Evolutionary conservation across 2,113 vertebrate genomes (phyloP), one percentile per base, ranked within the genome.

Genomic region (western clawed frog (Xenopus tropicalis)): DNA sequence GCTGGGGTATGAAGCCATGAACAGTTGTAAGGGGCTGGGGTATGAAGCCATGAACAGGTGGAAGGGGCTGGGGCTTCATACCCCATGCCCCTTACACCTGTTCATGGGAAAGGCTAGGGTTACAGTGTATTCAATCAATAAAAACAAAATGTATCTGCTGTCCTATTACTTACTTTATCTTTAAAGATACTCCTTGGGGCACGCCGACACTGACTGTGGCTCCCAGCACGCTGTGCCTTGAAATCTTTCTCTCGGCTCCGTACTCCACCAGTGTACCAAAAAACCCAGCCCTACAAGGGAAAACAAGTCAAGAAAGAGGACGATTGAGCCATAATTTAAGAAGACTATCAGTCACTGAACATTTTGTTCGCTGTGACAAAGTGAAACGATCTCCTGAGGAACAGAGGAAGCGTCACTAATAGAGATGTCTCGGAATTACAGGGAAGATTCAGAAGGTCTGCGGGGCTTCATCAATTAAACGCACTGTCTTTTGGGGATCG

Each of bases 181-280:
- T 98, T 82, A 99, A 86, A 22, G 96, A 95, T 61, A 99, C 93
- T 8, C 97, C 97, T 84, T 98, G 97, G 0, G 97, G 97, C 37
- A 98, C 91, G 46, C 97, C 97, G 1, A 99, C 76, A 46, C 97
- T 98, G 88, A 99, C 93, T 0, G 95, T 92, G 4, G 96, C 97
- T 44, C 97, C 97, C 21, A 99, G 79, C 66, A 98, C 66, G 4
- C 97, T 98, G 91, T 99, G 97, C 61, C 94, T 90, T 83, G 96
- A 99, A 85, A 99, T 98, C 87, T 97, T 98, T 84, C 96, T 90
- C 82, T 99, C 97, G 0, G 95, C 97, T 1, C 97, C 97, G 0
- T 99, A 99, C 77, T 99, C 97, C 42, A 98, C 88, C 79, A 99
- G 89, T 0, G 95, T 96, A 73, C 97, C 97, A 62, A 99, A 98